Base-by-base conservation (phyloP, 2,113 vertebrate genomes). In the Phoenicopterus ruber region DNA sequence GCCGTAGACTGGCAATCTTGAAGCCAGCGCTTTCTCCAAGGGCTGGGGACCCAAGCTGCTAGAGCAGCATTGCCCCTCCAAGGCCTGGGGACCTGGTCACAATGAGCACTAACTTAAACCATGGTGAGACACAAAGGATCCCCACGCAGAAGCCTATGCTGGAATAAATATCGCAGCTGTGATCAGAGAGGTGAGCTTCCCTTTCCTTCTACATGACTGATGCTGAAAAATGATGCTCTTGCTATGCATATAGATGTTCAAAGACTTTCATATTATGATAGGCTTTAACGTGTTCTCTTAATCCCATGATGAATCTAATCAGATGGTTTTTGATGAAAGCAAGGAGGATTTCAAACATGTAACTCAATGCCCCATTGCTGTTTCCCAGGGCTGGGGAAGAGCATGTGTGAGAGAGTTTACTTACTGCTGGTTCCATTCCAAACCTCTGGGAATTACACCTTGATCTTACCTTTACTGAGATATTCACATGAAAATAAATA, bases 291-390 rank as follows among this genome's bases (percentile, higher is more conserved):
- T 7, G 14, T 29, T 76, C 44, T 73, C 66, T 91, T 94, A 80
- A 77, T 72, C n/a, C 61, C 47, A 31, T 21, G 44, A 80, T 93
- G 31, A 83, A 78, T 52, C 83, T 79, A 17, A 93, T 87, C 54
- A 80, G 55, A 67, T 15, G 36, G 11, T 3, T 46, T 52, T 66
- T 61, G 58, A 78, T 62, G 67, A 90, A 88, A 88, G 72, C 31
- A 31, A 84, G 83, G 31, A 90, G 31, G n/a, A 63, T 34, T 88
- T 82, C 6, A 49, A 59, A 34, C 9, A 1, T 11, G 11, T 19
- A 5, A 0, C 58, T 74, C 57, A 10, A 1, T 17, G 13, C 20
- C 40, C 28, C 1, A 0, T 17, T 20, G 8, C 28, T 50, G 19
- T 52, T 82, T 70, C 21, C n/a, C 18, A 9, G 50, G 73, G 46